Conservation (phyloP, 2,113 vertebrate species). For the Callionymus lyra region DNA sequence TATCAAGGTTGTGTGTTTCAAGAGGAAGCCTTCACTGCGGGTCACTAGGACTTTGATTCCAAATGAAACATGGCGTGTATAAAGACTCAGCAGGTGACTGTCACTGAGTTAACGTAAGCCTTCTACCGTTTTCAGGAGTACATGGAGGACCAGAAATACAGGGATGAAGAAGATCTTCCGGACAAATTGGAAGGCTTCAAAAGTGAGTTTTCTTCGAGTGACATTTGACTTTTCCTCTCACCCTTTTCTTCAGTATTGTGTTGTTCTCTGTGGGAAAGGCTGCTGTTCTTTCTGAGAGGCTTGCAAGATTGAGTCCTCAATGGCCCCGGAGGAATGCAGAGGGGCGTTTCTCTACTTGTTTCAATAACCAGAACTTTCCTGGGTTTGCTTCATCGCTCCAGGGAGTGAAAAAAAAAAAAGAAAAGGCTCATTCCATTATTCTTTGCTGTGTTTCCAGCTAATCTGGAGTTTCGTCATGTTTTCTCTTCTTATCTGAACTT, state of each 20-base stretch:
- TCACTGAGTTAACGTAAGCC: not conserved
- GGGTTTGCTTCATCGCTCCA: constrained; percentile 21
- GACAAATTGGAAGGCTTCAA: constrained; percentile 86
- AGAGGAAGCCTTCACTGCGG: too few relatives aligned
- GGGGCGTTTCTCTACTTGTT: constrained; percentile 39
- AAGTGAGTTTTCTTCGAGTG: constrained; percentile 68
- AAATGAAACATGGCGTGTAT: too few relatives aligned
- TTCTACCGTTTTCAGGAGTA: constrained; percentile 71
- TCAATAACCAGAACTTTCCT: constrained; percentile 26
- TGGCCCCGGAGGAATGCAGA: constrained; percentile 53
- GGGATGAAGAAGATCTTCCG: constrained; percentile 83
- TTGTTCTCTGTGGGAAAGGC: constrained; percentile 41
- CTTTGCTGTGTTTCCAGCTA: too few relatives aligned
- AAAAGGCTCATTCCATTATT: too few relatives aligned
- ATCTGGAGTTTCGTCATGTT: too few relatives aligned
- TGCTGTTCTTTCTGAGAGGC: constrained; percentile 31
- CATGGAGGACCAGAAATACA: constrained; percentile 90
- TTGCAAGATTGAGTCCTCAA: constrained; percentile 31
- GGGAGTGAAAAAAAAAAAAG: constrained; percentile 10
- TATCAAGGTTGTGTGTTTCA: too few relatives aligned
- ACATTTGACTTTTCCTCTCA: constrained; percentile 18
- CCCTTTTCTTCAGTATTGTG: constrained; percentile 8
- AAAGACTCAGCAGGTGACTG: too few relatives aligned
- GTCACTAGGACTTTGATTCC: too few relatives aligned
- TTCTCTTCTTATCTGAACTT: too few relatives aligned